A percentile compares a stretch with the other conserved stretches of the same genome.
Conservation (phyloP, 2,797 vertebrate genomes). For the Rhinophrynus dorsalis region DNA sequence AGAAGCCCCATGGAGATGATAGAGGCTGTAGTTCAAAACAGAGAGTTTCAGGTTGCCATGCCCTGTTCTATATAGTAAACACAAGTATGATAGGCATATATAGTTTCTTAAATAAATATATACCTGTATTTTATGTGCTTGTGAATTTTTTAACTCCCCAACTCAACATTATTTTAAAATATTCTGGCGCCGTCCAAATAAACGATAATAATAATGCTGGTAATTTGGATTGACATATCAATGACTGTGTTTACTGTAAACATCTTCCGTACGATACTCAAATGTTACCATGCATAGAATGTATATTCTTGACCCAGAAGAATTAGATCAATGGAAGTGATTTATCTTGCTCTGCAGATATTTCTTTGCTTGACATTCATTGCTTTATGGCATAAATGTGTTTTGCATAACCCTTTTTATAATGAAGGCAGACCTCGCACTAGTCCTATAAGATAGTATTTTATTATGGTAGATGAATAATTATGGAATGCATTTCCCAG, state of each 20-base stretch:
- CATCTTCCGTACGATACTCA: neutral
- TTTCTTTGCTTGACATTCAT: neutral
- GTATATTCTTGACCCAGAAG: neutral
- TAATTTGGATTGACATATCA: neutral
- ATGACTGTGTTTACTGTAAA: neutral
- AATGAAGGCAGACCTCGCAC: neutral
- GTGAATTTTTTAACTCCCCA: too few relatives aligned
- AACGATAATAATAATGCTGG: neutral
- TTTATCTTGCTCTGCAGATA: neutral
- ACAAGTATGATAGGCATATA: too few relatives aligned
- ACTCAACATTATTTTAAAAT: too few relatives aligned
- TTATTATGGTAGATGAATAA: too few relatives aligned
- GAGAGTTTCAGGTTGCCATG: too few relatives aligned
- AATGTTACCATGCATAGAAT: neutral
- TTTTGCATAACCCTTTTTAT: neutral
- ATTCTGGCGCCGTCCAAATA: neutral
- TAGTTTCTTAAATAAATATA: too few relatives aligned
- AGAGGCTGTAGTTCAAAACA: too few relatives aligned
- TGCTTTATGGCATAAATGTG: neutral
- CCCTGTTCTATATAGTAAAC: too few relatives aligned
- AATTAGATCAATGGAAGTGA: neutral
- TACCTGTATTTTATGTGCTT: too few relatives aligned
- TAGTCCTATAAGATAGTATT: too few relatives aligned
- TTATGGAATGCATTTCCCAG: too few relatives aligned
- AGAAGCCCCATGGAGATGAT: too few relatives aligned